Conservation (phyloP, 2,113 vertebrate species). For the Dasyornis broadbenti region DNA sequence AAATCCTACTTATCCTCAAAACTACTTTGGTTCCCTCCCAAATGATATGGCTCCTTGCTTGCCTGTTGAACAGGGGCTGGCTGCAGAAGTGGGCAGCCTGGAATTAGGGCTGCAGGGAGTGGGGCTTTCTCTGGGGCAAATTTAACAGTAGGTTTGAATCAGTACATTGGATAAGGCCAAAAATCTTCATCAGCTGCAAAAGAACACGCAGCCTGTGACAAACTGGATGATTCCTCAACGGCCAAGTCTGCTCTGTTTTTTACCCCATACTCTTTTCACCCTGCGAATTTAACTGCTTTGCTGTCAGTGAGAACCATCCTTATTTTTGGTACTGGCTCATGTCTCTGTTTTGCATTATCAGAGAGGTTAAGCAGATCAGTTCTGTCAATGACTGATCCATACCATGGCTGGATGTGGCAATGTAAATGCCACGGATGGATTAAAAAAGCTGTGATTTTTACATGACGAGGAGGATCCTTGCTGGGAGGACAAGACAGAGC, state of each 20-base stretch:
- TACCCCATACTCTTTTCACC: not conserved
- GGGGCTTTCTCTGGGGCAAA: not conserved
- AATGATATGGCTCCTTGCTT: not conserved
- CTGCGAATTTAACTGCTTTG: not conserved
- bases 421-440: not conserved
- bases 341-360: not conserved
- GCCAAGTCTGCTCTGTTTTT: not conserved
- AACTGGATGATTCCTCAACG: not conserved
- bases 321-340: not conserved
- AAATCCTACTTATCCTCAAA: not conserved
- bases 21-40: not conserved
- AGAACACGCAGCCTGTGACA: not conserved
- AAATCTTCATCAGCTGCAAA: not conserved
- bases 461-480: not conserved
- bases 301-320: not conserved
- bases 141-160: not conserved
- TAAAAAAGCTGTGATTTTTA: not conserved
- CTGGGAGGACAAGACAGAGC: not conserved
- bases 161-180: not conserved
- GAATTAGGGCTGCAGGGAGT: not conserved
- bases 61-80: not conserved
- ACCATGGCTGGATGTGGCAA: rapidly evolving
- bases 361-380: not conserved
- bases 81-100: not conserved
- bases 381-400: not conserved